Evolutionary conservation across 1,140 invertebrate species (phyloP).

Genomic region (Zaprionus capensis): DNA sequence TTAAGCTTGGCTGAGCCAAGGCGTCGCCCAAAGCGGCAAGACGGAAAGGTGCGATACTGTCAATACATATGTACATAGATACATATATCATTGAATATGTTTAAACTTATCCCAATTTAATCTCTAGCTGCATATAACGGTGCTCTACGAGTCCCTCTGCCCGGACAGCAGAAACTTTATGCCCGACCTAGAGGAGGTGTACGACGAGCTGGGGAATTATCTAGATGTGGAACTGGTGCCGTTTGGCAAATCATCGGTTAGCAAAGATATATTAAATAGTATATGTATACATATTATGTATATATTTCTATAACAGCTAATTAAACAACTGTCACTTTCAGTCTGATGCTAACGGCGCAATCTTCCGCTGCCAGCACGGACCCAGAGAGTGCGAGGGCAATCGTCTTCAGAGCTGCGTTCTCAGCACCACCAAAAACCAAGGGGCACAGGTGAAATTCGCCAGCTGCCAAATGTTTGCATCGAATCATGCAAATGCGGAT

Average conservation of each 20-base stretch:
- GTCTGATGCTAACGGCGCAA: slow-evolving; percentile 83
- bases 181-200: slow-evolving; percentile 85
- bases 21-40: background rate
- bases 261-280: slow-evolving; percentile 35
- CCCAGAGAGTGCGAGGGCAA: slow-evolving; percentile 88
- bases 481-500: slow-evolving; percentile 58
- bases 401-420: slow-evolving; percentile 87
- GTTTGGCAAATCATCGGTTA: slow-evolving; percentile 91
- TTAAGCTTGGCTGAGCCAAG: slow-evolving; percentile 24
- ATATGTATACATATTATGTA: slow-evolving; percentile 5
- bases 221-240: slow-evolving; percentile 87
- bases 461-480: slow-evolving; percentile 85
- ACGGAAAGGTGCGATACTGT: slow-evolving; percentile 41
- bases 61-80: background rate
- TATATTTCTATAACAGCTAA: background rate
- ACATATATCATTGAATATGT: background rate
- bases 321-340: slow-evolving; percentile 25
- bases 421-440: slow-evolving; percentile 85
- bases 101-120: background rate
- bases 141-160: slow-evolving; percentile 93
- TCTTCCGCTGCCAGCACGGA: slow-evolving; percentile 89
- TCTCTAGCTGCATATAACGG: slow-evolving; percentile 68
- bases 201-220: slow-evolving; percentile 84
- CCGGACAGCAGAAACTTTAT: slow-evolving; percentile 91
- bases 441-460: slow-evolving; percentile 85